Evolutionary conservation across 2,797 vertebrate species (phyloP).

Genomic region (Cossypha dichroa): DNA sequence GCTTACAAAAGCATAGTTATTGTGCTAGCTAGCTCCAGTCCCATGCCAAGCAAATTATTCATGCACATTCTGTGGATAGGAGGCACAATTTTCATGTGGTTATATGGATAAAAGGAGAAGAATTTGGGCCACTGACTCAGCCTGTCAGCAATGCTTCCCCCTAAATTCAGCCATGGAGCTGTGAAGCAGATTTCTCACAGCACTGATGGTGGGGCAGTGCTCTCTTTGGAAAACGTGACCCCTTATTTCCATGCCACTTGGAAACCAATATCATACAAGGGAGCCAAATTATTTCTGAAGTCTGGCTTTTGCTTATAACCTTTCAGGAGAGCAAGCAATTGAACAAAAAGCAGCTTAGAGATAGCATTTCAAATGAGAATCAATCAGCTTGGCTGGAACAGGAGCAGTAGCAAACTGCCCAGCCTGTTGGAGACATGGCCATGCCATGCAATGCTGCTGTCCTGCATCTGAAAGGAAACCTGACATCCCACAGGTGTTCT

Average conservation of each 20-base stretch:
- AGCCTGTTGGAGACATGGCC: not conserved
- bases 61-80: slow-evolving; percentile 56
- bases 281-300: not conserved
- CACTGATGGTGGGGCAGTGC: not conserved
- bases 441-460: not conserved
- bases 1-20: slow-evolving; percentile 50
- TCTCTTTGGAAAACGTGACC: not conserved
- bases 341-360: slow-evolving; percentile 40
- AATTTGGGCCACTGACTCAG: slow-evolving; percentile 62
- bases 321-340: not conserved
- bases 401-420: not conserved
- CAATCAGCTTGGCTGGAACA: not conserved
- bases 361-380: slow-evolving; percentile 21
- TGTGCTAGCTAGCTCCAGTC: slow-evolving; percentile 43
- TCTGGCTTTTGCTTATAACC: slow-evolving; percentile 18
- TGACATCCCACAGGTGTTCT: slow-evolving; percentile 15
- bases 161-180: slow-evolving; percentile 10
- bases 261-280: not conserved
- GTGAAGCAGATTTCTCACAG: slow-evolving; percentile 31
- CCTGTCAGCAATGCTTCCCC: slow-evolving; percentile 40
- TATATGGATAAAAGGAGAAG: slow-evolving; percentile 50
- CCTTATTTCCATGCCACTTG: not conserved
- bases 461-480: slow-evolving; percentile 6
- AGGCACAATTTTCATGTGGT: slow-evolving; percentile 65
- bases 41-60: slow-evolving; percentile 62